Conservation (phyloP, 2,797 vertebrate species). For the Phalloptychus januarius region DNA sequence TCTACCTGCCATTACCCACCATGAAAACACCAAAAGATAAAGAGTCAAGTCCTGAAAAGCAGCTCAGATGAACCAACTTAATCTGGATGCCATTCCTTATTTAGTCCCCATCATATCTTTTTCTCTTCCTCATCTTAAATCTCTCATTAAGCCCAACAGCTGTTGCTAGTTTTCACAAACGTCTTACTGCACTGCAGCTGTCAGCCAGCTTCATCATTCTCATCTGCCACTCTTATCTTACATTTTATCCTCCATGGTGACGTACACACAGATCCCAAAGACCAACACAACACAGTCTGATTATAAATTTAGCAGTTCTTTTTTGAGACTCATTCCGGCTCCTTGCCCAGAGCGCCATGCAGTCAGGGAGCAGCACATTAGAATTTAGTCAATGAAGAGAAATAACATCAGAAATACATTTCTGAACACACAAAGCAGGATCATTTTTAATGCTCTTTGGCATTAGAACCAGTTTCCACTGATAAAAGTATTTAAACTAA, state of each 20-base stretch:
- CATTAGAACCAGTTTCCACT: not conserved
- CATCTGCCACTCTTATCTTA: not conserved
- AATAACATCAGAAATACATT: not conserved
- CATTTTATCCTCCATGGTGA: slow-evolving; percentile 1
- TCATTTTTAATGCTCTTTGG: not conserved
- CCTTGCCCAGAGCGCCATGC: not conserved
- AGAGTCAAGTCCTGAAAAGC: not conserved
- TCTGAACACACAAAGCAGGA: not conserved
- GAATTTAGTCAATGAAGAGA: not conserved
- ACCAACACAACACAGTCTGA: not conserved
- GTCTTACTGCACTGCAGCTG: not conserved
- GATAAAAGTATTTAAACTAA: not conserved
- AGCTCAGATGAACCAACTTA: not conserved
- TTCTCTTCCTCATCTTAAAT: slow-evolving; percentile 6
- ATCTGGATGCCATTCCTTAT: slow-evolving; percentile 13
- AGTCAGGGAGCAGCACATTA: not conserved
- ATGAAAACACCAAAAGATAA: not conserved
- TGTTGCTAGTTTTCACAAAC: slow-evolving; percentile 4
- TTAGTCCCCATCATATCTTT: not conserved
- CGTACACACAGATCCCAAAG: not conserved
- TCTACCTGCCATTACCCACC: not conserved
- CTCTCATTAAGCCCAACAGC: slow-evolving; percentile 9
- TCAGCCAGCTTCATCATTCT: slow-evolving; percentile 11
- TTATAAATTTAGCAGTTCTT: not conserved
- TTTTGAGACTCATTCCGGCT: not conserved